These are phyloP conservation scores for Lordiphosa stackelbergi DNA, from an alignment of 1,140 invertebrate genomes.

Conservation along the genomic window DNA sequence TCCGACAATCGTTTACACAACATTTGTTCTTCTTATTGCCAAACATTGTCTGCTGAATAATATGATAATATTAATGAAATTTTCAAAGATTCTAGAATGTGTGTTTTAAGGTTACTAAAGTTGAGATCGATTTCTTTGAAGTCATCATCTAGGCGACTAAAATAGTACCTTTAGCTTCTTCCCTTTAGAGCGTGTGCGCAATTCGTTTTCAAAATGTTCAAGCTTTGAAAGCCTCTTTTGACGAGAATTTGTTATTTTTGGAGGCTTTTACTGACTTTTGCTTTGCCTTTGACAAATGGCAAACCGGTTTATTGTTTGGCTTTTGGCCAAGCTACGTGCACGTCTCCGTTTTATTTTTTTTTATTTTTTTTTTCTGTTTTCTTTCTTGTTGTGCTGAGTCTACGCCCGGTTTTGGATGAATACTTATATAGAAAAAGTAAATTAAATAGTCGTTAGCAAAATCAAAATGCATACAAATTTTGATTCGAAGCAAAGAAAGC, in stretches of 20 bases:
- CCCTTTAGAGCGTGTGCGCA: no score
- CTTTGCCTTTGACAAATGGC: slow-evolving; percentile 65
- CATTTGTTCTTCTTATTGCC: no score
- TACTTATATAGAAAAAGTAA: slow-evolving; percentile 19
- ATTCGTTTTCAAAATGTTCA: no score
- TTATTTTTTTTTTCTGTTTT: slow-evolving; percentile 5
- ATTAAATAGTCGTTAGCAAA: slow-evolving; percentile 44
- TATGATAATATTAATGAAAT: no score
- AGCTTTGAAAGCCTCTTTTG: not conserved
- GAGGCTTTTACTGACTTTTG: slow-evolving; percentile 23
- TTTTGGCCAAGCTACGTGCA: slow-evolving; percentile 53
- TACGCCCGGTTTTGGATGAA: not conserved
- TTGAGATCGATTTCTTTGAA: no score
- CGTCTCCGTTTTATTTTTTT: slow-evolving; percentile 10
- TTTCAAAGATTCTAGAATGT: no score
- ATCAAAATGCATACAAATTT: slow-evolving; percentile 48
- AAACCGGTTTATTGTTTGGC: slow-evolving; percentile 53
- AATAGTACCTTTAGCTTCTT: no score
- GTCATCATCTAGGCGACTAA: no score
- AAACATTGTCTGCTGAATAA: no score
- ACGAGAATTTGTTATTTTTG: slow-evolving; percentile 15
- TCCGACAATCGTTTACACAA: no score
- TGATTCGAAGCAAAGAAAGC: slow-evolving; percentile 24
- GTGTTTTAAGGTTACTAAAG: no score
- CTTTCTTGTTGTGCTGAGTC: not conserved